Base-by-base conservation (phyloP, 2,888 invertebrate species). In the Drosophila niveifrons region DNA sequence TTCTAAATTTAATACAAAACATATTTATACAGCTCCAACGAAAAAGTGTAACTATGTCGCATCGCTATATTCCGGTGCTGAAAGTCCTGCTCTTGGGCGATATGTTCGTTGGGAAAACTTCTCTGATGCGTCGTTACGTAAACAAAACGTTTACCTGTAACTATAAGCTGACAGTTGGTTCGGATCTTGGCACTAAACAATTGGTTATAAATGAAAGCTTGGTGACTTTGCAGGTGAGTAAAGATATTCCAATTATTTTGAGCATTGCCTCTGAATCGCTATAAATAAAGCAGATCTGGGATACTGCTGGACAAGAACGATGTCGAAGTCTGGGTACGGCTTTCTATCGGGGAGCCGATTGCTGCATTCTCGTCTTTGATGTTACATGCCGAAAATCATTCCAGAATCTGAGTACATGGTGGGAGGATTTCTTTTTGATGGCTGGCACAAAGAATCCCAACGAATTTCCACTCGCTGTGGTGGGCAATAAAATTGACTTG, bases 81-180 rank as follows among this genome's bases (percentile, higher is more conserved):
- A 99, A 99, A 94, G 98, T 99, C 61, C 98, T 99, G 90, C 98
- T 99, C 92, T 94, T 99, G 88, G 99, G 99, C 43, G 98, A 99
- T 92, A 98, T 98, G 80, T 98, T 98, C 84, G 99, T 99, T 73
- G 99, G 99, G 36, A 99, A 99, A 93, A 99, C 99, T 36, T 99
- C 99, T 18, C 94, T 99, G 66, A 99, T 99, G 99, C 99, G 99
- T 93, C 99, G 99, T 93, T 99, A 99, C 95, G 99, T 99, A 82
- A 99, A 98, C 94, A 98, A 98, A 93, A 98, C 98, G 93, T 99
- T 99, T 94, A 98, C 98, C 90, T 98, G 98, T 93, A 99, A 99
- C 94, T 99, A 99, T 94, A 99, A 99, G 94, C 99, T 99, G 66
- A 99, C 99, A 77, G 99, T 99, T 93, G 99, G 99, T 79, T 99